phyloP scores from a whole-genome alignment of 2,797 vertebrate species.

The Hydrophis major region DNA sequence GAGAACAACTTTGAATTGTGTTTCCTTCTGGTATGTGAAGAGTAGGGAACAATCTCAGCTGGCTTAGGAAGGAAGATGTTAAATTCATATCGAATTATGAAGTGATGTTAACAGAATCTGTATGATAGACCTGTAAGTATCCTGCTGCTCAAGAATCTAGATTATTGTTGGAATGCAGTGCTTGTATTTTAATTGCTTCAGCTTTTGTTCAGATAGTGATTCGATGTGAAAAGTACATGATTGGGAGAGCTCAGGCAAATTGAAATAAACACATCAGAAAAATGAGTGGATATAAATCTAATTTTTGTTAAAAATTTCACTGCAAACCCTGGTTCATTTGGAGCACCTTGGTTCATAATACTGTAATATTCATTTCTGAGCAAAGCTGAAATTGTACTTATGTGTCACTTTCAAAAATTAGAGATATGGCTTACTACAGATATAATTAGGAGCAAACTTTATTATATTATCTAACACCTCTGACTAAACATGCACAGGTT shows the following conservation, averaged over 20 bases:
- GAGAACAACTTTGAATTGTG: not conserved
- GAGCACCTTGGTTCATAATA: not conserved
- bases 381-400: not conserved
- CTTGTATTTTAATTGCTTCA: not conserved
- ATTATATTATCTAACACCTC: not conserved
- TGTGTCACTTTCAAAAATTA: not conserved
- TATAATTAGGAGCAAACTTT: not conserved
- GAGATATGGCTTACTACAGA: not conserved
- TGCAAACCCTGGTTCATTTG: not conserved
- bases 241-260: not conserved
- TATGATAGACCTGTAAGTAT: not conserved
- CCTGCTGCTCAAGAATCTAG: not conserved
- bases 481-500: not conserved
- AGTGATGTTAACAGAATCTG: not conserved
- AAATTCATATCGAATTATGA: not conserved
- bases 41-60: not conserved
- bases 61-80: not conserved
- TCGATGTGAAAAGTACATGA: not conserved
- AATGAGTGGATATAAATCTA: not conserved
- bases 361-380: not conserved
- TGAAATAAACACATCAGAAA: not conserved
- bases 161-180: not conserved
- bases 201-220: not conserved
- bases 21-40: not conserved
- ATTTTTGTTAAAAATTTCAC: not conserved